Evolutionary conservation across 1,140 invertebrate species (phyloP), one percentile per base, ranked within the genome.

Genomic region (Rhopalosiphum maidis): DNA sequence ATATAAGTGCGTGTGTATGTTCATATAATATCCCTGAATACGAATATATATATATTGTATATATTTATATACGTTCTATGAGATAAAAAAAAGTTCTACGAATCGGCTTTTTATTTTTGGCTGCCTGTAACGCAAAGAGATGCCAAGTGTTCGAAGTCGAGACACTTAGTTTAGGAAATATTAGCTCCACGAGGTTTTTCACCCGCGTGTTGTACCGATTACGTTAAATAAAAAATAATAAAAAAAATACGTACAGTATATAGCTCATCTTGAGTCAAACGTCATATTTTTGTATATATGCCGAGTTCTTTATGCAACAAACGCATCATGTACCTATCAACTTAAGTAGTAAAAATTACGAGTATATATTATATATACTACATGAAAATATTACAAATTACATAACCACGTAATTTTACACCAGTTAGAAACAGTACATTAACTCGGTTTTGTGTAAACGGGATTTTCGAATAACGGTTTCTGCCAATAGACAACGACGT

Each of bases 81-180:
- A 41, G 41, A 11, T 83, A 83, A 85, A 83, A 83, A 85, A 41
- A 83, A 68, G 60, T 77, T 41, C 41, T 43, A 41, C 35, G 37
- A 85, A 85, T 85, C 37, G 22, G 41, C 83, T 85, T 85, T 43
- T 85, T 41, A 37, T 85, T 85, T 85, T 85, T 41, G 37, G 82
- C 82, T 43, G 37, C 30, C 41, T 23, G 41, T 85, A 85, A 25
- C 11, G 35, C 23, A 43, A 25, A 85, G 37, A 9, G 83, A 85
- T 88, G 87, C 87, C 87, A 88, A 88, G 21, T 54, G 23, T 88
- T 51, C n/a, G 11, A 54, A 88, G 46, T 51, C 7, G 23, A 21
- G 87, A 77, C 87, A 88, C n/a, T 48, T 22, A 23, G 30, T 88
- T 51, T 35, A 88, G 46, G 87, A 88, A 54, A 51, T 88, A 88